phyloP scores from a whole-genome alignment of 2,888 invertebrate genomes.

The Chloromyia formosa region DNA sequence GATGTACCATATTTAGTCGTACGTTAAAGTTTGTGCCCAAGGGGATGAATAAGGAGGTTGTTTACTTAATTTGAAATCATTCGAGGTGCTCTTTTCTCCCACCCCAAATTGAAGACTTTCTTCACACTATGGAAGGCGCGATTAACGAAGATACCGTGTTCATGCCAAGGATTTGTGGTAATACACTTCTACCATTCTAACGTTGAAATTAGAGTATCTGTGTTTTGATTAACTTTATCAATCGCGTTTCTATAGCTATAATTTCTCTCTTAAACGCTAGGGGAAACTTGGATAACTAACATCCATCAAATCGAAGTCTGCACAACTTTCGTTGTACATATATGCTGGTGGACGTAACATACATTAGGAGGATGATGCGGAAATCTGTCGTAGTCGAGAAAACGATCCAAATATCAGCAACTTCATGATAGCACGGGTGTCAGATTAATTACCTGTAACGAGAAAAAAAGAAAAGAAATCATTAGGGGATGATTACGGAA shows the following conservation, averaged over 20 bases:
- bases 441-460: constrained; percentile 43
- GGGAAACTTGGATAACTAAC: too few relatives aligned
- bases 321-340: too few relatives aligned
- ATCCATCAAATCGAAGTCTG: too few relatives aligned
- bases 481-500: neutral
- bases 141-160: neutral
- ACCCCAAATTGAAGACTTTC: neutral
- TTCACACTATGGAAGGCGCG: neutral
- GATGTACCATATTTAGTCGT: neutral
- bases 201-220: too few relatives aligned
- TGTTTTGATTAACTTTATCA: too few relatives aligned
- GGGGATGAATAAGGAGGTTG: neutral
- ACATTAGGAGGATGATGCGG: too few relatives aligned
- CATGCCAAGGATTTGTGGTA: neutral
- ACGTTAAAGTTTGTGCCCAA: neutral
- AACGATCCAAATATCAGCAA: too few relatives aligned
- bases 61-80: constrained; percentile 27
- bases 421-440: neutral
- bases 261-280: too few relatives aligned
- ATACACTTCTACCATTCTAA: neutral
- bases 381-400: too few relatives aligned
- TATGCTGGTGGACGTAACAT: too few relatives aligned
- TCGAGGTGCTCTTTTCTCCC: too few relatives aligned
- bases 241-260: too few relatives aligned
- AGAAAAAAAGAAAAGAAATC: constrained; percentile 36